These are phyloP conservation scores for Seriola quinqueradiata DNA, from an alignment of 2,113 vertebrate genomes.

Conservation along the genomic window DNA sequence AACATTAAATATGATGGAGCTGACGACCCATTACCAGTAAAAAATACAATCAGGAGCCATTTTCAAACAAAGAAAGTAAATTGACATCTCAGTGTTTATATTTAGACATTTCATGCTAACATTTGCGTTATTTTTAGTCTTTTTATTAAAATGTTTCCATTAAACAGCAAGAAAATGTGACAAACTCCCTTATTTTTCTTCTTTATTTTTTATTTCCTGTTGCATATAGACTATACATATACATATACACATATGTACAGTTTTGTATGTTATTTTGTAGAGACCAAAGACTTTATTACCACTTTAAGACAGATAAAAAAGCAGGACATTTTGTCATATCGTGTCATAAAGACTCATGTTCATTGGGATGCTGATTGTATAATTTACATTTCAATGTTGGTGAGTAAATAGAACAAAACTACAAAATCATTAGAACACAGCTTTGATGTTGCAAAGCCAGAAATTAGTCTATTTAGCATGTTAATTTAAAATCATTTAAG, in stretches of 20 bases:
- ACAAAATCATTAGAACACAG: neutral
- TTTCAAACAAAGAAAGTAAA: neutral
- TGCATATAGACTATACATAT: too few relatives aligned
- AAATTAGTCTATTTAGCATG: neutral
- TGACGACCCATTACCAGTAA: neutral
- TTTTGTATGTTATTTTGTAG: too few relatives aligned
- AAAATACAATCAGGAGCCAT: neutral
- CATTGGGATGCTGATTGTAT: too few relatives aligned
- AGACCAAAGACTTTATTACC: too few relatives aligned
- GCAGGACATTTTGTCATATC: too few relatives aligned
- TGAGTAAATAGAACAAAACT: neutral
- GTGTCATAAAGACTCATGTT: too few relatives aligned
- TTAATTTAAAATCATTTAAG: neutral
- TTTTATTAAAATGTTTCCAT: too few relatives aligned
- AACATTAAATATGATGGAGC: neutral
- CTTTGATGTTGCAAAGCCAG: conserved; percentile 7
- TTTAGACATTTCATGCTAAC: neutral
- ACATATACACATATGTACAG: too few relatives aligned
- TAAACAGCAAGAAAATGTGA: neutral
- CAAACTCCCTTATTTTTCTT: neutral
- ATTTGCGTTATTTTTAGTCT: too few relatives aligned
- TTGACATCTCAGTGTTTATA: neutral
- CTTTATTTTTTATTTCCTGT: neutral
- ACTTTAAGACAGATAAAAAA: too few relatives aligned
- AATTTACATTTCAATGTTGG: too few relatives aligned